These are phyloP conservation scores for Orthonychiurus folsomi DNA, from an alignment of 2,888 invertebrate genomes.

Conservation along the genomic window DNA sequence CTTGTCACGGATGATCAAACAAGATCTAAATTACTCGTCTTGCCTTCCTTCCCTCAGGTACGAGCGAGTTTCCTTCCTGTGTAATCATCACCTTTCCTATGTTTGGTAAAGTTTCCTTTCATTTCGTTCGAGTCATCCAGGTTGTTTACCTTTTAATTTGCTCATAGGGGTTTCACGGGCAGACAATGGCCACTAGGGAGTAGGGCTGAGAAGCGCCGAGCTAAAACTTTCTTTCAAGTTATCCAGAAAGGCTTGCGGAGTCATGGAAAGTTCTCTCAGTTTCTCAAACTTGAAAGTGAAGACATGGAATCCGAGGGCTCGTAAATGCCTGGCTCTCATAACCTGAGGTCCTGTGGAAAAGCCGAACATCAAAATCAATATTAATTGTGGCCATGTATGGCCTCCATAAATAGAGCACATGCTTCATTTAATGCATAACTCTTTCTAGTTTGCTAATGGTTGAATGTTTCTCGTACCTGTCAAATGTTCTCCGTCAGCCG, in stretches of 20 bases:
- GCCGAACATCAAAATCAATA: too few relatives aligned
- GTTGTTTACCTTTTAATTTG: not conserved
- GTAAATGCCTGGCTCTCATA: conserved; percentile 56
- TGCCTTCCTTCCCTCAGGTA: too few relatives aligned
- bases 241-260: conserved; percentile 48
- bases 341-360: conserved; percentile 52
- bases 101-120: too few relatives aligned
- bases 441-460: not conserved
- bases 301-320: conserved; percentile 56
- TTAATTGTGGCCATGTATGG: too few relatives aligned
- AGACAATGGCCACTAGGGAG: too few relatives aligned
- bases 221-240: conserved; percentile 50
- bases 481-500: conserved; percentile 50
- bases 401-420: too few relatives aligned
- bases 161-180: too few relatives aligned
- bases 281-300: conserved; percentile 52
- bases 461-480: conserved; percentile 32
- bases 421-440: conserved; percentile 31
- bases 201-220: too few relatives aligned
- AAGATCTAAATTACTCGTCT: too few relatives aligned
- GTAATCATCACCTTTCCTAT: too few relatives aligned
- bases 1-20: too few relatives aligned
- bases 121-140: not conserved
- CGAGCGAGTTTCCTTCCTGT: too few relatives aligned
- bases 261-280: conserved; percentile 49